phyloP scores from a whole-genome alignment of 2,113 vertebrate species.

The Lycaon pictus region DNA sequence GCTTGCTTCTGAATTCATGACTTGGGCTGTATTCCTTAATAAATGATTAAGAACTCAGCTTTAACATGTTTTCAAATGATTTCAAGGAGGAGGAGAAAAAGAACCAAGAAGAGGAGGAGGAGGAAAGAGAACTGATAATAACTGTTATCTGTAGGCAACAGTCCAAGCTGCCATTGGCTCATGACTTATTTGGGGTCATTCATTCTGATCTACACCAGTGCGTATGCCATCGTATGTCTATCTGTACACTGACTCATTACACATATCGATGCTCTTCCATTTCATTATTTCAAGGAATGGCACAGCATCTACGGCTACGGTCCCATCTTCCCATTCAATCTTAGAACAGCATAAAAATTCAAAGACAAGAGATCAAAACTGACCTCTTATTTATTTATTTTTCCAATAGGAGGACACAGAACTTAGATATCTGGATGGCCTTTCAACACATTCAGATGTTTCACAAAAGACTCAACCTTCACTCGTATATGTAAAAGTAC shows the following conservation, averaged over 20 bases:
- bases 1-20: not conserved
- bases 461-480: not conserved
- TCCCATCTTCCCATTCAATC: constrained; percentile 4
- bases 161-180: not conserved
- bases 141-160: not conserved
- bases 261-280: not conserved
- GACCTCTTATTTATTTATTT: not conserved
- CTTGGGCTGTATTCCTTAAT: not conserved
- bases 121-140: not conserved
- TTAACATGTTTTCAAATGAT: not conserved
- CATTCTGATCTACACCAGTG: not conserved
- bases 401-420: not conserved
- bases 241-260: not conserved
- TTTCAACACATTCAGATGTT: not conserved
- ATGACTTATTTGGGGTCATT: not conserved
- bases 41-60: not conserved
- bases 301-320: not conserved
- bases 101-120: not conserved
- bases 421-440: not conserved
- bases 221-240: not conserved
- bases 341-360: constrained; percentile 28
- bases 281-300: constrained; percentile 54
- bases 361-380: constrained; percentile 44
- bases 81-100: not conserved
- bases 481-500: constrained; percentile 61